phyloP scores from a whole-genome alignment of 2,888 invertebrate species.

The Physocephala rufipes region DNA sequence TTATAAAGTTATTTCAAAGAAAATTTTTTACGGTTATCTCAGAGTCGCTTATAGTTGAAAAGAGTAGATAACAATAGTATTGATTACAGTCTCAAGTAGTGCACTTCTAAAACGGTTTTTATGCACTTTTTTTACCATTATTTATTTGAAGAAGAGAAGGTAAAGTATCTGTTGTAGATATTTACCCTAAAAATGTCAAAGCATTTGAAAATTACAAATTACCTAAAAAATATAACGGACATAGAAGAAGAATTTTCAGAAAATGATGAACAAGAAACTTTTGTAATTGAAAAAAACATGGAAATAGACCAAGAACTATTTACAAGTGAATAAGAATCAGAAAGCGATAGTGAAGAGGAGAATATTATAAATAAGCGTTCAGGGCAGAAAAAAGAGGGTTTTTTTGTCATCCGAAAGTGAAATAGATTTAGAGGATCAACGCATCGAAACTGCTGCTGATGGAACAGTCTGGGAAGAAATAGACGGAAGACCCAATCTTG shows the following conservation, averaged over 20 bases:
- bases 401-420: neutral
- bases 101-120: neutral
- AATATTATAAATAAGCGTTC: neutral
- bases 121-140: neutral
- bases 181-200: too few species aligned
- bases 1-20: neutral
- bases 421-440: slow-evolving; percentile 4
- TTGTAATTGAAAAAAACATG: too few species aligned
- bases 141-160: too few species aligned
- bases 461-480: slow-evolving; percentile 7
- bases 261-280: too few species aligned
- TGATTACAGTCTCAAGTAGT: neutral
- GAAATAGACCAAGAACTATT: neutral
- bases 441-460: slow-evolving; percentile 8
- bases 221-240: too few species aligned
- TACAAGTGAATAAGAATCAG: neutral
- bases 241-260: too few species aligned
- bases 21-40: neutral
- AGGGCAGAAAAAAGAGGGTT: slow-evolving; percentile 1
- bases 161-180: too few species aligned
- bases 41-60: neutral
- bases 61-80: too few species aligned
- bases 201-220: too few species aligned
- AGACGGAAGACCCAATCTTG: neutral
- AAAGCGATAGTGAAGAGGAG: slow-evolving; percentile 10